Base-by-base conservation (phyloP, 2,888 invertebrate species). In the Cactoblastis cactorum region DNA sequence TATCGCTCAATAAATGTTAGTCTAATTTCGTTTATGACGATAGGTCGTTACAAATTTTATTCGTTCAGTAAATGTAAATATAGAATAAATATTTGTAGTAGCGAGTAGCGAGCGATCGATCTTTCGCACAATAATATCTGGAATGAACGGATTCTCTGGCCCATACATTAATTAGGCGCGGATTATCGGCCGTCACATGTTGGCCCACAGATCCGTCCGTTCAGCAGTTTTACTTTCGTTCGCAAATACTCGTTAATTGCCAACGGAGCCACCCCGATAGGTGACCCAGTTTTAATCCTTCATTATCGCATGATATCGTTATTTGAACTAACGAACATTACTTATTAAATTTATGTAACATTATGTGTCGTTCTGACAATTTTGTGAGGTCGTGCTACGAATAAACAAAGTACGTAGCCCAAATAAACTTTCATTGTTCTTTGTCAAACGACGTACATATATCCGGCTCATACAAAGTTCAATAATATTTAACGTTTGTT, bases 91-190 rank as follows among this genome's bases (percentile, higher is more conserved):
- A 41, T 12, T 32, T 41, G 22, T 41, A n/a, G 33, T 41, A 19
- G 33, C 22, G 18, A 41, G 19, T 45, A 39, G 51, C 51, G 49
- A 57, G 51, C 51, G 50, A 57, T 58, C 59, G 53, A 58, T 55
- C 59, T 57, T 53, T 41, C 53, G 33, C 50, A 66, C 58, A 65
- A 63, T 57, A 61, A 63, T 67, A 63, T 63, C 59, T 56, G 55
- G 58, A 62, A 59, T 54, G 54, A 62, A 63, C 58, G 58, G 62
- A 63, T 63, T 59, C 57, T 53, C 50, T 54, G 61, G 58, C 62
- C 62, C 61, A 66, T 70, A 65, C 63, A 71, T 71, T 72, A 70
- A 74, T 74, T 71, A 74, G 59, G 55, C 48, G 47, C 49, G 63
- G 62, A 71, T 74, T 69, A 71, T 53, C 56, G 61, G 58, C 62